These are phyloP conservation scores for Neodon shergylaensis DNA, from an alignment of 2,113 vertebrate genomes.

Conservation along the genomic window DNA sequence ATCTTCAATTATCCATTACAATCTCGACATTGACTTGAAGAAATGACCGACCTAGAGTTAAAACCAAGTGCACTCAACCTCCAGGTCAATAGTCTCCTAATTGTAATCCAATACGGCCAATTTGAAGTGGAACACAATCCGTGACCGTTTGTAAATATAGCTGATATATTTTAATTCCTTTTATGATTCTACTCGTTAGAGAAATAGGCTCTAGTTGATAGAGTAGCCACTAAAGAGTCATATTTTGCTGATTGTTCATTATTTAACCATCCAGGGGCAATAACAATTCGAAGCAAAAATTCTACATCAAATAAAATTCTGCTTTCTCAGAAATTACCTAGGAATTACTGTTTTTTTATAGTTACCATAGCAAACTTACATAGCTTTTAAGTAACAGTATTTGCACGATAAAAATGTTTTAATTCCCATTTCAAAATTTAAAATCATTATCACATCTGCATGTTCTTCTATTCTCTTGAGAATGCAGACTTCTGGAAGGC, in stretches of 20 bases:
- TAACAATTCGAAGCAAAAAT: conserved; percentile 19
- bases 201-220: conserved; percentile 21
- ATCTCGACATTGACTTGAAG: conserved; percentile 63
- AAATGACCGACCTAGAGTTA: conserved; percentile 68
- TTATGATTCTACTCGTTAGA: not conserved
- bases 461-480: not conserved
- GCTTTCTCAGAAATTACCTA: conserved; percentile 31
- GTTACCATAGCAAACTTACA: not conserved
- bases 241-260: conserved; percentile 29
- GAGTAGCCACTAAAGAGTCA: not conserved
- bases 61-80: conserved; percentile 64
- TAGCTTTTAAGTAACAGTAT: conserved; percentile 5
- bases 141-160: too few relatives aligned
- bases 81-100: conserved; percentile 64
- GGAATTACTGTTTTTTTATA: conserved; percentile 29
- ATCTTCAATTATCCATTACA: conserved; percentile 77
- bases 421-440: conserved; percentile 5
- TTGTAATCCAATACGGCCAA: conserved; percentile 60
- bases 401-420: not conserved
- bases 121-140: conserved; percentile 43
- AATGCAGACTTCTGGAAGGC: conserved; percentile 1
- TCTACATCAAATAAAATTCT: conserved; percentile 54
- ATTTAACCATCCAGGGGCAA: conserved; percentile 29
- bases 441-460: not conserved
- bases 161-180: conserved; percentile 14